These are phyloP conservation scores for Acromyrmex heyeri DNA, from an alignment of 1,140 invertebrate species.

Conservation along the genomic window DNA sequence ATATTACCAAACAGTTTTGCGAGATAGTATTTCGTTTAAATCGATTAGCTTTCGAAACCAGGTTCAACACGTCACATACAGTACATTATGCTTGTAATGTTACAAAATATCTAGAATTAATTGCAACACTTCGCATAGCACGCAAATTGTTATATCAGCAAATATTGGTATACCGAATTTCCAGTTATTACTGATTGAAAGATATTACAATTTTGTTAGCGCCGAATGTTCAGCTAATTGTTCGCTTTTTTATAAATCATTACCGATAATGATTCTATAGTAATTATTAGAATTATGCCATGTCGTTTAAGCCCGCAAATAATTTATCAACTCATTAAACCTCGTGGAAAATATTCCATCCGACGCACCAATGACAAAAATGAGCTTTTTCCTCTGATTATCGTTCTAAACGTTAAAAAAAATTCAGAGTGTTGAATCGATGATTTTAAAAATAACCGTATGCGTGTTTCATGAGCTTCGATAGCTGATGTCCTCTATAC, in stretches of 20 bases:
- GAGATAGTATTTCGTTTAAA: constrained; percentile 11
- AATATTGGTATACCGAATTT: constrained; percentile 46
- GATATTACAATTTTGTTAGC: constrained; percentile 15
- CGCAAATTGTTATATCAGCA: constrained; percentile 45
- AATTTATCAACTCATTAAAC: background rate
- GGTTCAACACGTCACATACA: constrained; percentile 12
- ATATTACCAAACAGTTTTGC: constrained; percentile 26
- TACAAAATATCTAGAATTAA: constrained; percentile 52
- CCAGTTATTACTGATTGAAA: constrained; percentile 27
- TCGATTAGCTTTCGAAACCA: constrained; percentile 48
- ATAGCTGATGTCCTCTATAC: background rate
- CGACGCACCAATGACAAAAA: background rate
- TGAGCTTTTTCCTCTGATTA: background rate
- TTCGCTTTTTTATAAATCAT: constrained; percentile 36
- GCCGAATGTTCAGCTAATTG: constrained; percentile 14
- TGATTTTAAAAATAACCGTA: background rate
- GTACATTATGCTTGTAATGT: constrained; percentile 9
- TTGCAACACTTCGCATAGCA: background rate
- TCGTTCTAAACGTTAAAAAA: background rate
- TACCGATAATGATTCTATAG: background rate
- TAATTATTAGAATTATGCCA: background rate
- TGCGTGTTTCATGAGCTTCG: background rate
- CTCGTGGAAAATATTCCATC: background rate
- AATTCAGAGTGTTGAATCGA: background rate
- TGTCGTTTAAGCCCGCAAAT: background rate